These are phyloP conservation scores for Punctoribates punctum DNA, from an alignment of 2,888 invertebrate genomes.

Conservation along the genomic window DNA sequence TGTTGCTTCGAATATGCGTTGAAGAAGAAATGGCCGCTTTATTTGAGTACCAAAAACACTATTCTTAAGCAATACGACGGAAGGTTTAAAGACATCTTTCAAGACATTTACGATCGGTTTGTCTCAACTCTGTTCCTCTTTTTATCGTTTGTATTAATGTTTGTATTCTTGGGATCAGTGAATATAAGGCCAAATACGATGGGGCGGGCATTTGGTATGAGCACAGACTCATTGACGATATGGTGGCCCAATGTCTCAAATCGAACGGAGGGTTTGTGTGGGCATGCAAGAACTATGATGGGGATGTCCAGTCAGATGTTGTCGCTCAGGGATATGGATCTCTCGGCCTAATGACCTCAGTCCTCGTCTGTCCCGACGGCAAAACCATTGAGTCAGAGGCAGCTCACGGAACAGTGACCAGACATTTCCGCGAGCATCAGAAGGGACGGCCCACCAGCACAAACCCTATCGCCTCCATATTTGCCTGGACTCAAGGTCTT, in stretches of 20 bases:
- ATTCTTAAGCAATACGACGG: slow-evolving; percentile 95
- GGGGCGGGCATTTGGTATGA: slow-evolving; percentile 88
- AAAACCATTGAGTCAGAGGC: slow-evolving; percentile 97
- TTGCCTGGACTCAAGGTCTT: slow-evolving; percentile 94
- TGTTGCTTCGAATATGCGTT: slow-evolving; percentile 88
- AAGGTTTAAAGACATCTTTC: slow-evolving; percentile 93
- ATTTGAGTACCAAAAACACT: slow-evolving; percentile 94
- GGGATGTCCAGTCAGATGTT: slow-evolving; percentile 97
- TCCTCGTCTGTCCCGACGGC: slow-evolving; percentile 93
- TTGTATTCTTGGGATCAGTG: slow-evolving; percentile 49
- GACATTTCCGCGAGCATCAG: slow-evolving; percentile 68
- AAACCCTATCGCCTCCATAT: slow-evolving; percentile 96
- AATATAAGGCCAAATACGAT: slow-evolving; percentile 81
- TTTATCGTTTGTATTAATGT: not conserved
- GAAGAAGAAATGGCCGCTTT: slow-evolving; percentile 77
- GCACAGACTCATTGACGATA: slow-evolving; percentile 96
- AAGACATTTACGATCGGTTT: slow-evolving; percentile 82
- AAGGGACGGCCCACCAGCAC: slow-evolving; percentile 94
- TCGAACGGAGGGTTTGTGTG: slow-evolving; percentile 98
- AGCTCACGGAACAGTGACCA: slow-evolving; percentile 94
- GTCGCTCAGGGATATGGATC: slow-evolving; percentile 86
- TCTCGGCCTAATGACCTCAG: slow-evolving; percentile 92
- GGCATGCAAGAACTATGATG: slow-evolving; percentile 99
- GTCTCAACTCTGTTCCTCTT: slow-evolving; percentile 45
- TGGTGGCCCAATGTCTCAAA: slow-evolving; percentile 98